Conservation (phyloP, 2,113 vertebrate species). For the Aldabrachelys gigantea region DNA sequence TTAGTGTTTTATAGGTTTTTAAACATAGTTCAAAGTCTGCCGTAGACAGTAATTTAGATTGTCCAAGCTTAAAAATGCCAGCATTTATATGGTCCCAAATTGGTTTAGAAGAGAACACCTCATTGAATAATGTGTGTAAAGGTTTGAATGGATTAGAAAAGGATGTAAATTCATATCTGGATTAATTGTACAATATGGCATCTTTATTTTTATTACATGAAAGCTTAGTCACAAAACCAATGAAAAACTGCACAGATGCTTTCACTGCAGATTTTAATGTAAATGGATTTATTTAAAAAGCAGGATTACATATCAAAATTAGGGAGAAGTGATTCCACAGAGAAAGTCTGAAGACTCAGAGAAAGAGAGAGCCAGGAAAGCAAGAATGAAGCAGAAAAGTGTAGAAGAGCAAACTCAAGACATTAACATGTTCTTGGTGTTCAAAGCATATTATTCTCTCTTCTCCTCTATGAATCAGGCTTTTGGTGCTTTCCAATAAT, state of each 20-base stretch:
- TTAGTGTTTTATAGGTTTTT: background rate
- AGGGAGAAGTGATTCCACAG: background rate
- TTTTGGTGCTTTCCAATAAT: background rate
- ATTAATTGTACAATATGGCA: background rate
- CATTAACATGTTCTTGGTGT: background rate
- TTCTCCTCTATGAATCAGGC: background rate
- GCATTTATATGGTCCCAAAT: background rate
- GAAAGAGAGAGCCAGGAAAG: background rate
- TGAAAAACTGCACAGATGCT: background rate
- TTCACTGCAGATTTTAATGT: background rate
- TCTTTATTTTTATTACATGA: background rate
- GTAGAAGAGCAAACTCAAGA: background rate
- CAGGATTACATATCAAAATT: background rate
- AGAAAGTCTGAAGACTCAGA: background rate
- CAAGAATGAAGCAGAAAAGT: background rate
- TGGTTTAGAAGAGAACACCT: background rate
- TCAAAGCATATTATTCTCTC: background rate
- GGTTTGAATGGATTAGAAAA: background rate
- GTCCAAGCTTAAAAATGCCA: background rate
- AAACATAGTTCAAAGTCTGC: background rate
- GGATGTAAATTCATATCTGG: background rate
- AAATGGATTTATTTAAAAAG: background rate
- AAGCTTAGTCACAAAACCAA: background rate
- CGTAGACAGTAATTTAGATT: background rate
- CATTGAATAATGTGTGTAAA: background rate